These are phyloP conservation scores for Chrysemys picta DNA, from an alignment of 2,113 vertebrate genomes.

Conservation along the genomic window DNA sequence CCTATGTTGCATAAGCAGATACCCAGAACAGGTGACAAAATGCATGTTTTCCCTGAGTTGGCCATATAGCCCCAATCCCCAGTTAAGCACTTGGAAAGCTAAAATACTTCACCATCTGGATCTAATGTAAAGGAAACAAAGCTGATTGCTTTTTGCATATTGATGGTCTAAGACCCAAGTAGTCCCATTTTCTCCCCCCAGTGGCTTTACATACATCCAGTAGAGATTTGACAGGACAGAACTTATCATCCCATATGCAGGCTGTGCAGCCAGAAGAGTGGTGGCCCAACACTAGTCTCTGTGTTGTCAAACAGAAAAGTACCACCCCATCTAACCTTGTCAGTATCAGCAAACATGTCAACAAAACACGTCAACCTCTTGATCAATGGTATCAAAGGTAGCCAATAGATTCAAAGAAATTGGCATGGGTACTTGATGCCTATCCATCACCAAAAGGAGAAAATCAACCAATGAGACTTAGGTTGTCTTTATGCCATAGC, in stretches of 20 bases:
- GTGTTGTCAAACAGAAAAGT: neutral
- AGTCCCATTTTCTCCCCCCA: neutral
- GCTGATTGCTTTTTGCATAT: neutral
- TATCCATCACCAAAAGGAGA: neutral
- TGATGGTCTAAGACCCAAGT: neutral
- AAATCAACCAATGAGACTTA: neutral
- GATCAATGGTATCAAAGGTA: neutral
- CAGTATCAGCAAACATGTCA: neutral
- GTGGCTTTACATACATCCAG: neutral
- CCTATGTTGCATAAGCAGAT: neutral
- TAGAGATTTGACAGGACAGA: neutral
- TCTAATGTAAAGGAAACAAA: neutral
- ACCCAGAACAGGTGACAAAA: neutral
- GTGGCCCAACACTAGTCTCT: neutral
- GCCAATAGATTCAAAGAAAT: neutral
- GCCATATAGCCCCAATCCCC: neutral
- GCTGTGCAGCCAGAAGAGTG: neutral
- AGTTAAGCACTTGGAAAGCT: neutral
- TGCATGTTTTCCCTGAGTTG: neutral
- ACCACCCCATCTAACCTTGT: too few relatives aligned
- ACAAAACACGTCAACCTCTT: neutral
- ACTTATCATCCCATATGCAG: neutral
- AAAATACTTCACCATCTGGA: neutral
- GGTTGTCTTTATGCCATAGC: neutral
- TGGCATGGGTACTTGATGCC: neutral